Percentiles rank a stretch among this genome's conserved stretches.
Conservation (phyloP, 2,113 vertebrate species). For the Addax nasomaculatus region DNA sequence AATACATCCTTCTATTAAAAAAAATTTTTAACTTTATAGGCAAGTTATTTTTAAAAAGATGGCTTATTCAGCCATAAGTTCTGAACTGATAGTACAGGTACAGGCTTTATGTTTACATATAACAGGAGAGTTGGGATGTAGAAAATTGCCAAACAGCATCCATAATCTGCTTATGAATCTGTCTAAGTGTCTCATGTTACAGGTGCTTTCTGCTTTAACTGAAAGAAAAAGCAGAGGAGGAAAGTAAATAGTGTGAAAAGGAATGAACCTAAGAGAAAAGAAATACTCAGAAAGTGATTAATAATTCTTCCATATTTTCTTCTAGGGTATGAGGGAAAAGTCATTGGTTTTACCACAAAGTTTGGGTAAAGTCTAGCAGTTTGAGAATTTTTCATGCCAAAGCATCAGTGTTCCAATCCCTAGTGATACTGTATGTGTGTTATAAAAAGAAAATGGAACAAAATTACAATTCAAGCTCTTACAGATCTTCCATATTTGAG, state of each 20-base stretch:
- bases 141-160: neutral
- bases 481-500: constrained; percentile 11
- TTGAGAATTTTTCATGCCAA: neutral
- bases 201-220: neutral
- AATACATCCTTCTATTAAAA: neutral
- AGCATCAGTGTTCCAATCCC: neutral
- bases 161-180: neutral
- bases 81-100: neutral
- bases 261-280: neutral
- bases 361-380: neutral
- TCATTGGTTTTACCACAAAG: neutral
- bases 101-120: neutral
- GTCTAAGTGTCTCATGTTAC: neutral
- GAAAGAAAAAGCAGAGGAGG: neutral
- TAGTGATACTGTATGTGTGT: neutral
- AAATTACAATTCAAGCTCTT: neutral
- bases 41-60: neutral
- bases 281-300: neutral
- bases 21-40: neutral
- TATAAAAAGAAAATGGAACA: neutral
- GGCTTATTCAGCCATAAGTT: neutral
- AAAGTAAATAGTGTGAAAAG: neutral
- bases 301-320: neutral
- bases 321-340: neutral
- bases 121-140: neutral